These are phyloP conservation scores for Tuberolachnus salignus DNA, from an alignment of 2,888 invertebrate genomes.

Conservation along the genomic window DNA sequence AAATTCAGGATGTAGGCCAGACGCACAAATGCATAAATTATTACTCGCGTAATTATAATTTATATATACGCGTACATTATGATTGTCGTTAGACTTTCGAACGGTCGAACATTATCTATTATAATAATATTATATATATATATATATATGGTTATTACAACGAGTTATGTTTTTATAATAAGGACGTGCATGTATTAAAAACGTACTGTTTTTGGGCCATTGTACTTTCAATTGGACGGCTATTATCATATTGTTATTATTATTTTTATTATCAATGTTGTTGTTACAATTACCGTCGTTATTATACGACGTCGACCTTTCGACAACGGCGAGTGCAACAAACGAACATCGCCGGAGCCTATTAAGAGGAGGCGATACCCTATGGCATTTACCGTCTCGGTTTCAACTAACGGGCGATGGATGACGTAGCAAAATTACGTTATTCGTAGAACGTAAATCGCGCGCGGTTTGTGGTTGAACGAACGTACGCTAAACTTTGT, in stretches of 20 bases:
- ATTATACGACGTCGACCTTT: conserved; percentile 30
- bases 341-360: not conserved
- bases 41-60: conserved; percentile 1
- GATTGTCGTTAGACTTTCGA: not conserved
- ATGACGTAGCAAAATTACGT: too few relatives aligned
- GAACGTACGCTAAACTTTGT: too few relatives aligned
- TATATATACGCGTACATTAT: not conserved
- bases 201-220: not conserved
- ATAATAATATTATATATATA: conserved; percentile 2
- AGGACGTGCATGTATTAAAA: not conserved
- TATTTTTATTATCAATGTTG: too few relatives aligned
- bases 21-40: conserved; percentile 51
- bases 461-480: too few relatives aligned
- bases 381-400: too few relatives aligned
- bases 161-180: not conserved
- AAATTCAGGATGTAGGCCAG: conserved; percentile 48
- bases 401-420: too few relatives aligned
- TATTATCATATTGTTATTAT: conserved; percentile 20
- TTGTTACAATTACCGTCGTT: too few relatives aligned
- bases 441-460: too few relatives aligned
- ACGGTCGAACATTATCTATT: not conserved
- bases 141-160: not conserved
- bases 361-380: too few relatives aligned
- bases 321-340: not conserved
- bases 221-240: conserved; percentile 28